Conservation (phyloP, 2,888 invertebrate genomes). For the Conus canariensis region DNA sequence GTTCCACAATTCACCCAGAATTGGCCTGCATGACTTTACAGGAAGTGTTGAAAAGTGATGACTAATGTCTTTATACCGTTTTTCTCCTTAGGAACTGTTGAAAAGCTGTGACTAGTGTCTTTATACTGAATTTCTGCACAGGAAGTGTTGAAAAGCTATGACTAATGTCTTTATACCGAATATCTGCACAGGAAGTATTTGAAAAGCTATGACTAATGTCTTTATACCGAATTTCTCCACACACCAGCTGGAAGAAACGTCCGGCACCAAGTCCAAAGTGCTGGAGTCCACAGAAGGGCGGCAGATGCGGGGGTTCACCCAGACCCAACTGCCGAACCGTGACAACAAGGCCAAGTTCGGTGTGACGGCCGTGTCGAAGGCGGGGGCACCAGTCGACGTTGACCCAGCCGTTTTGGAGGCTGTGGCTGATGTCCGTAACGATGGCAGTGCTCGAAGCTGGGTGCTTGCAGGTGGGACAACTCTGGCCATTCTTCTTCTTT, state of each 20-base stretch:
- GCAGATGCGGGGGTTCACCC: slow-evolving; percentile 75
- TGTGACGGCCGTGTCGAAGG: slow-evolving; percentile 65
- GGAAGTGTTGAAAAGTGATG: no score
- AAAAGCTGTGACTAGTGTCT: no score
- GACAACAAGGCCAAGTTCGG: slow-evolving; percentile 55
- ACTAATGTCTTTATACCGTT: no score
- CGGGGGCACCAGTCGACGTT: slow-evolving; percentile 58
- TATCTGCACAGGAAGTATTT: no score
- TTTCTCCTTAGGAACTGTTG: no score
- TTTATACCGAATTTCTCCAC: background rate
- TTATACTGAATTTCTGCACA: no score
- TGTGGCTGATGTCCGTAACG: slow-evolving; percentile 57
- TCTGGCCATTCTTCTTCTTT: background rate
- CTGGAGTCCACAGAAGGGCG: slow-evolving; percentile 63
- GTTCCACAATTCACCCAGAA: no score
- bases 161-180: no score
- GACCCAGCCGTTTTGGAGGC: slow-evolving; percentile 41
- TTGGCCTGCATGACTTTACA: no score
- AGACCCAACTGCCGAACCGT: slow-evolving; percentile 67
- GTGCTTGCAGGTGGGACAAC: slow-evolving; percentile 55
- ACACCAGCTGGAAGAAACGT: slow-evolving; percentile 71
- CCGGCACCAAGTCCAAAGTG: slow-evolving; percentile 75
- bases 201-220: no score
- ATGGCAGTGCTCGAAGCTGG: slow-evolving; percentile 62
- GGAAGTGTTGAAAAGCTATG: no score